Evolutionary conservation across 2,797 vertebrate genomes (phyloP).

Genomic region (Phalanger gymnotis): DNA sequence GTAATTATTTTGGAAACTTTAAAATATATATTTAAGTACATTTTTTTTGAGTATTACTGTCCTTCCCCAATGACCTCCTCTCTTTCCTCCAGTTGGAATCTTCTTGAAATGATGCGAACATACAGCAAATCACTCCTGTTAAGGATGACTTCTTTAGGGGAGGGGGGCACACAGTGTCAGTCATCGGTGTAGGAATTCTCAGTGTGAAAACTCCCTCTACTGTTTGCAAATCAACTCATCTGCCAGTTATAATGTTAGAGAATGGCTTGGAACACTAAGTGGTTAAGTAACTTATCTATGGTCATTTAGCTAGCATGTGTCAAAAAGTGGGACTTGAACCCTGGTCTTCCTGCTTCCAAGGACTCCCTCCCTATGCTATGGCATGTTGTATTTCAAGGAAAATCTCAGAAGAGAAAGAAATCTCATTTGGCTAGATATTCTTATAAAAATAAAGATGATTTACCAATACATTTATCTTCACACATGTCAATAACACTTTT

Average conservation of each 20-base stretch:
- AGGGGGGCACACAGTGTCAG: background rate
- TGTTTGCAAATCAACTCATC: background rate
- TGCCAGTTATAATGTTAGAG: background rate
- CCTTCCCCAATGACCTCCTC: background rate
- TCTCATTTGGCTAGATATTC: background rate
- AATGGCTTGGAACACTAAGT: background rate
- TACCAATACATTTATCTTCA: background rate
- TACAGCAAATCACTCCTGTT: background rate
- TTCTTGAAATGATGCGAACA: background rate
- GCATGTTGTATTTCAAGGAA: background rate
- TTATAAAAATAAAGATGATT: background rate
- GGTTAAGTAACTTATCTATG: background rate
- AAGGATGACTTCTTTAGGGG: background rate
- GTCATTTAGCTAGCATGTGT: background rate
- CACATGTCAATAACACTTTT: constrained; percentile 20
- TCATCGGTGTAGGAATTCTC: background rate
- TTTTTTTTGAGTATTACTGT: background rate
- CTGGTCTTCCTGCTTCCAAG: background rate
- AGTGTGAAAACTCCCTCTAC: background rate
- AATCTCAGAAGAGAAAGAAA: background rate
- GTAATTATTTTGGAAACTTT: constrained; percentile 53
- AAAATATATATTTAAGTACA: constrained; percentile 40
- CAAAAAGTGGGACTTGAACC: background rate
- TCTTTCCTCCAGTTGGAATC: background rate
- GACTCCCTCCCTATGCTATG: background rate